A percentile compares a stretch with the other conserved stretches of the same genome.
phyloP scores from a whole-genome alignment of 2,888 invertebrate species.

The Dicranocentrus wangi region DNA sequence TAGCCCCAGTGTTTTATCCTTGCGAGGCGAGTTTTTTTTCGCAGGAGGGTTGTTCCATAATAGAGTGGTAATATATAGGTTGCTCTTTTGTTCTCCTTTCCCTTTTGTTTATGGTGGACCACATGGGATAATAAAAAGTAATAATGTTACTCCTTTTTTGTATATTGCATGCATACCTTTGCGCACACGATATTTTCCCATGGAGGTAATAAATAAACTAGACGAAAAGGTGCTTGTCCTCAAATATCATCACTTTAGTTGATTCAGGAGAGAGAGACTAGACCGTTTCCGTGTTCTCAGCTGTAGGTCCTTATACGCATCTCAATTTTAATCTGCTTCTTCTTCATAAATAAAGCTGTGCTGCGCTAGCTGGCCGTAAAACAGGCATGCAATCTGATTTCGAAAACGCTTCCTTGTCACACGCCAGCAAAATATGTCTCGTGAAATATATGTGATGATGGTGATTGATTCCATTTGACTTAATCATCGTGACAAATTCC shows the following conservation, averaged over 20 bases:
- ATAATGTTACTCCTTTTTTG: too few relatives aligned
- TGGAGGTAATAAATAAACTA: too few relatives aligned
- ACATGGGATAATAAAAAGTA: too few relatives aligned
- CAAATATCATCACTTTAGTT: background rate
- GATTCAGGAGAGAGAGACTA: too few relatives aligned
- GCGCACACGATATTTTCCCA: too few relatives aligned
- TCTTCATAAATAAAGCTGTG: background rate
- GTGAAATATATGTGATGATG: background rate
- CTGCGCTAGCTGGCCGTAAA: conserved; percentile 3
- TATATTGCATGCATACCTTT: too few relatives aligned
- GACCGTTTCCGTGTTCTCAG: conserved; percentile 9
- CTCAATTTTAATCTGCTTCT: background rate
- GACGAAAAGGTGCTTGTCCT: background rate
- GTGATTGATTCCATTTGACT: background rate
- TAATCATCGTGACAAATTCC: conserved; percentile 5
- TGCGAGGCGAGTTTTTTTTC: background rate
- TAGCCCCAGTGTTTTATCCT: too few relatives aligned
- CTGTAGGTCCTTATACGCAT: background rate
- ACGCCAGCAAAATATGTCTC: background rate
- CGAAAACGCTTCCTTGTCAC: background rate
- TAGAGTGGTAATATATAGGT: conserved; percentile 10
- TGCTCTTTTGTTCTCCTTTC: too few relatives aligned
- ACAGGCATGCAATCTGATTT: conserved; percentile 24
- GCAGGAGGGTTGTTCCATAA: conserved; percentile 1
- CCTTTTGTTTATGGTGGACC: too few relatives aligned